Base-by-base conservation (phyloP, 2,888 invertebrate species). In the Anaspis maculata region DNA sequence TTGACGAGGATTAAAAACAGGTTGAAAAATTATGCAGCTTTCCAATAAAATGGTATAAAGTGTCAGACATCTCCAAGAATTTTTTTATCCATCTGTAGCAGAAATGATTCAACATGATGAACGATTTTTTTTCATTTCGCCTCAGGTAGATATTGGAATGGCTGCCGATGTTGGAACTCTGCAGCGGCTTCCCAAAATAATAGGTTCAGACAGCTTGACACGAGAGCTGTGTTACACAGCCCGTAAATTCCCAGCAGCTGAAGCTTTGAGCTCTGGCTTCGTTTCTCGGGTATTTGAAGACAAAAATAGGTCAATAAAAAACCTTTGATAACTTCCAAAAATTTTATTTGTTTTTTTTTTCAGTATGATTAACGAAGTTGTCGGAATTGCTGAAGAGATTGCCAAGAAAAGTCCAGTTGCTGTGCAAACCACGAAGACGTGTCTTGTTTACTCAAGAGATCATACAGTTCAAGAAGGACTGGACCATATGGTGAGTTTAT, bases 131-230 rank as follows among this genome's bases (percentile, higher is more conserved):
- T 19, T 24, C 26, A 32, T 41, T 32, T 13, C 25, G 27, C 10
- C 11, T 11, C 34, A 63, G 63, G 76, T 82, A 0, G 79, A 79
- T 21, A 69, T 83, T 32, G 97, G 97, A 0, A 70, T 98, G 64
- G 92, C 96, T 3, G 92, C 97, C 3, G 98, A 98, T 69, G 87
- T 97, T 0, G 98, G 98, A 1, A 82, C 86, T 0, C 66, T 98
- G 22, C 97, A 97, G 61, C 75, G 96, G 41, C 66, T 98, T 10
- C 96, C 96, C 2, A 94, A 89, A 70, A 74, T 88, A 2, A 73
- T 96, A 15, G 91, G 92, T 11, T 94, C 81, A 51, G 79, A 86
- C 21, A 92, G 95, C 45, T 69, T 89, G 40, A 85, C 78, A 0
- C 71, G 94, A 12, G 98, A 98, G 59, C 67, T 97, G 0, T 85